Evolutionary conservation across 2,797 vertebrate species (phyloP).

Genomic region (Cossypha dichroa): DNA sequence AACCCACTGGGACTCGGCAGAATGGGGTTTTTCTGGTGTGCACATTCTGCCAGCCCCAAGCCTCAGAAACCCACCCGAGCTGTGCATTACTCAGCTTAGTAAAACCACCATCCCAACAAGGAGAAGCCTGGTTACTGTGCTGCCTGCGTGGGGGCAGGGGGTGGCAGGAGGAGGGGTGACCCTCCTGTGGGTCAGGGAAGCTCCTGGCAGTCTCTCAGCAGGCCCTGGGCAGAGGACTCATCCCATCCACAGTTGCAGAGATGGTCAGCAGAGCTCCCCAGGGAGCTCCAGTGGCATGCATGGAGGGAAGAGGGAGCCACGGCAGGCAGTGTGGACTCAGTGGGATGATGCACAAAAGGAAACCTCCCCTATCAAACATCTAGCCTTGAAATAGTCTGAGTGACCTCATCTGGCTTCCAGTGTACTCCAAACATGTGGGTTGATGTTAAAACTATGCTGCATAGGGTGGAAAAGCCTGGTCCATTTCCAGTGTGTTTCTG

Average conservation of each 20-base stretch:
- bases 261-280: neutral
- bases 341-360: neutral
- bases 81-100: neutral
- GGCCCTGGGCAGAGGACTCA: neutral
- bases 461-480: neutral
- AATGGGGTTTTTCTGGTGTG: neutral
- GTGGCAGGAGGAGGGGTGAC: neutral
- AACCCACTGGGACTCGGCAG: neutral
- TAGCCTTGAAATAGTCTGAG: neutral
- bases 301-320: neutral
- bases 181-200: neutral
- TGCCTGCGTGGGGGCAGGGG: fast-evolving
- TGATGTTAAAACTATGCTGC: neutral
- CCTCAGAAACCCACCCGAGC: neutral
- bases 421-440: neutral
- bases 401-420: neutral
- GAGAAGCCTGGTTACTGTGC: neutral
- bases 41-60: neutral
- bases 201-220: neutral
- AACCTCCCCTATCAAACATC: neutral
- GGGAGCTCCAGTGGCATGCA: neutral
- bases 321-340: neutral
- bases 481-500: neutral
- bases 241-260: neutral
- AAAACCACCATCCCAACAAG: neutral